Evolutionary conservation across 30 jellyfish, hydroid and myxozoan species (phyloP).

Genomic region (Aurelia aurita complex sp. Pacific): DNA sequence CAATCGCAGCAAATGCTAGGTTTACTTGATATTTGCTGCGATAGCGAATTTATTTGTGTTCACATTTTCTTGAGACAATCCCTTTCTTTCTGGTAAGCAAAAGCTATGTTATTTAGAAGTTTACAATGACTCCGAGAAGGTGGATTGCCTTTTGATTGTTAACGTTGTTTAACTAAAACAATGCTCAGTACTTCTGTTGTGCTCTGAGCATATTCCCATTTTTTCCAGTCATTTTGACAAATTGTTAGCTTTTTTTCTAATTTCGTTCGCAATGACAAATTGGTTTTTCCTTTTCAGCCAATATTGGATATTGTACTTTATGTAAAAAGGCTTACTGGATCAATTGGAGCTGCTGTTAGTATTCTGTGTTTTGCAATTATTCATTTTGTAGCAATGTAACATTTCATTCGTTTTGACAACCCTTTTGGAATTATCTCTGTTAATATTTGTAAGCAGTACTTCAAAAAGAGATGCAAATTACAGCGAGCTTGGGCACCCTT

Average conservation of each 20-base stretch:
- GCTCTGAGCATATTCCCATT: background rate
- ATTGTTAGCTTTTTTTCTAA: background rate
- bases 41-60: no score
- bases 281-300: conserved; percentile 62
- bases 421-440: background rate
- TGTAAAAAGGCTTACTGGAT: conserved; percentile 76
- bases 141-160: no score
- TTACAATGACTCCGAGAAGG: no score
- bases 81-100: no score
- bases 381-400: background rate
- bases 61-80: no score
- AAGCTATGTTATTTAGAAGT: no score
- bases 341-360: conserved; percentile 83
- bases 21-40: no score
- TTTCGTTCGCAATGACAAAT: background rate
- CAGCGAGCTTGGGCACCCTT: no score
- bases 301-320: conserved; percentile 82
- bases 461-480: no score
- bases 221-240: background rate
- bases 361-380: background rate
- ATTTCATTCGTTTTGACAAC: background rate
- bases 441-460: no score
- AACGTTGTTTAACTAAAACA: no score
- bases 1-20: no score
- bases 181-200: background rate